Base-by-base conservation (phyloP, 2,888 invertebrate species). In the Epinotia demarniana region DNA sequence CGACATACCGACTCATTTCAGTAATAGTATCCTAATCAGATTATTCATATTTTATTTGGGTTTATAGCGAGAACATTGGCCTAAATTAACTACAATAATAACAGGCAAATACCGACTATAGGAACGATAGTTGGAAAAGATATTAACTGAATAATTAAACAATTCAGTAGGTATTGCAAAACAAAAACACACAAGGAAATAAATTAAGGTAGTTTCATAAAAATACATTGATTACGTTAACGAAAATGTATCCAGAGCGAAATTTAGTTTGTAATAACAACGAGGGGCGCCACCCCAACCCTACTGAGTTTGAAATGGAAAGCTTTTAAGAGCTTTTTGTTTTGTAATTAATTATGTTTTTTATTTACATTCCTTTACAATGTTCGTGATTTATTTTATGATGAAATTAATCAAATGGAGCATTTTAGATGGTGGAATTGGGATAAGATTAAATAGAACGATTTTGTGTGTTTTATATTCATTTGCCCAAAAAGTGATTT, bases 251-350 rank as follows among this genome's bases (percentile, higher is more conserved):
- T 84, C 83, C 84, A 84, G 84, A 88, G 87, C 86, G 85, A 89
- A 87, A 90, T 89, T 90, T 90, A 90, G 90, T 89, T 87, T 85
- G 86, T 88, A 89, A 90, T 90, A 91, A 89, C 89, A 87, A 89
- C 86, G 89, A 90, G 90, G 93, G 92, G 92, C 84, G 90, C 89
- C 90, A 89, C 92, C 93, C 92, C 91, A 89, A 89, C 90, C 89
- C 89, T 86, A 86, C 87, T 83, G 87, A 86, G 89, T 89, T 89
- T 89, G 88, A 88, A 90, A 91, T 89, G 90, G 90, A 92, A 92
- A 92, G 93, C 92, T 92, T 92, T 93, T 93, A 92, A 92, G 90
- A 91, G 92, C 90, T 92, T 92, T 92, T 93, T 93, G 92, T 92
- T 92, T 91, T 87, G 89, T 92, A 92, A 93, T 93, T 92, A 92